Conservation (phyloP, 2,888 invertebrate genomes). For the Synanthedon tipuliformis region DNA sequence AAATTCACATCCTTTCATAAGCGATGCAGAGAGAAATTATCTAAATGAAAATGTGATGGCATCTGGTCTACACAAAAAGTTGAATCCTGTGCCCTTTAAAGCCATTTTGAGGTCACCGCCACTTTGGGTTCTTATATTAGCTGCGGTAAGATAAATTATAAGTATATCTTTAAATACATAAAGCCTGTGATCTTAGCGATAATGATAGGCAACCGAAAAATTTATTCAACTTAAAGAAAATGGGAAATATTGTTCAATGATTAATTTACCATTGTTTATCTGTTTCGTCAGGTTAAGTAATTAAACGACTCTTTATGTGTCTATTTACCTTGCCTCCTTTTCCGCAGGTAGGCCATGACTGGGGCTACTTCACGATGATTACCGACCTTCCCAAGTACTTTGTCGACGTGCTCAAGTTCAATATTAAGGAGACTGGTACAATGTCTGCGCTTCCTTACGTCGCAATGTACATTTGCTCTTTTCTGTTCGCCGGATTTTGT, state of each 20-base stretch:
- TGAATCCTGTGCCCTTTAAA: constrained; percentile 76
- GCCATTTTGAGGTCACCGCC: constrained; percentile 73
- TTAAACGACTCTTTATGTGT: neutral
- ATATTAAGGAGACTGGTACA: constrained; percentile 72
- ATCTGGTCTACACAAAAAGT: constrained; percentile 60
- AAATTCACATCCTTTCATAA: constrained; percentile 63
- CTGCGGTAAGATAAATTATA: constrained; percentile 62
- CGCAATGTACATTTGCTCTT: constrained; percentile 73
- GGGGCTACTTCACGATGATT: constrained; percentile 77
- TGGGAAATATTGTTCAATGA: too few species aligned
- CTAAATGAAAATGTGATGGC: constrained; percentile 64
- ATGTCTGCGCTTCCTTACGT: constrained; percentile 75
- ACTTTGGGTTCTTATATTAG: constrained; percentile 77
- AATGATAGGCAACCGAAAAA: too few species aligned
- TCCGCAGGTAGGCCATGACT: constrained; percentile 73
- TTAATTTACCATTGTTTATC: too few species aligned
- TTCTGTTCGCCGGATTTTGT: constrained; percentile 72
- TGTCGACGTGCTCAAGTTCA: constrained; percentile 73
- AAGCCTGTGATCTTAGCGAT: too few species aligned
- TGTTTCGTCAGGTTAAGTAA: too few species aligned
- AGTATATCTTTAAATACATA: too few species aligned
- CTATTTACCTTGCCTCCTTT: neutral
- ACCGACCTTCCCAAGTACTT: constrained; percentile 77
- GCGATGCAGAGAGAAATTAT: constrained; percentile 56
- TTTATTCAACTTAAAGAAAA: neutral